phyloP scores from a whole-genome alignment of 2,113 vertebrate species.

The Clarias gariepinus region DNA sequence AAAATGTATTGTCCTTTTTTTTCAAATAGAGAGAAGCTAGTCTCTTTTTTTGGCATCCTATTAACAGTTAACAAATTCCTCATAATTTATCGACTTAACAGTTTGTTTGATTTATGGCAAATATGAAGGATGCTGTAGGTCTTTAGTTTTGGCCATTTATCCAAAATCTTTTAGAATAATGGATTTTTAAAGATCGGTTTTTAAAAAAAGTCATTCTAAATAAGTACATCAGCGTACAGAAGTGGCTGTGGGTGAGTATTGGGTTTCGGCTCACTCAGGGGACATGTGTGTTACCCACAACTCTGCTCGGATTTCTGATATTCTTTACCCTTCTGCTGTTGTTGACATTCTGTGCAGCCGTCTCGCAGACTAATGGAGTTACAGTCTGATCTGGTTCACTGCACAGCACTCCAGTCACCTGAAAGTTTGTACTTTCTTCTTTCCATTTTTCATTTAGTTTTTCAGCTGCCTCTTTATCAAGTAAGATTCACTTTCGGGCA shows the following conservation, averaged over 20 bases:
- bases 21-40: not conserved
- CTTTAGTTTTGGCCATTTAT: not conserved
- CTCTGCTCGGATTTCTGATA: conserved; percentile 23
- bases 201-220: not conserved
- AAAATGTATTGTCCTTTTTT: too few species aligned
- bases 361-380: not conserved
- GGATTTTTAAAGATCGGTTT: not conserved
- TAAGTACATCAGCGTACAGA: not conserved
- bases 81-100: not conserved
- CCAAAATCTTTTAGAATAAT: not conserved
- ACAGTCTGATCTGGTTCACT: not conserved
- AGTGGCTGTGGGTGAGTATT: not conserved
- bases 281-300: not conserved
- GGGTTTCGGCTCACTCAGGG: not conserved
- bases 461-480: conserved; percentile 21
- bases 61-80: not conserved
- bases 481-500: not conserved
- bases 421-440: conserved; percentile 8
- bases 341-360: conserved; percentile 4
- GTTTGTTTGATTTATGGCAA: not conserved
- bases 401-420: not conserved
- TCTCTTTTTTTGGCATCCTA: not conserved
- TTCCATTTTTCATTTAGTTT: not conserved
- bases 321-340: conserved; percentile 15
- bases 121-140: not conserved